Percentiles rank a stretch among this genome's conserved stretches.
Evolutionary conservation across 2,113 vertebrate genomes (phyloP).

Genomic region (Colinus virginianus): DNA sequence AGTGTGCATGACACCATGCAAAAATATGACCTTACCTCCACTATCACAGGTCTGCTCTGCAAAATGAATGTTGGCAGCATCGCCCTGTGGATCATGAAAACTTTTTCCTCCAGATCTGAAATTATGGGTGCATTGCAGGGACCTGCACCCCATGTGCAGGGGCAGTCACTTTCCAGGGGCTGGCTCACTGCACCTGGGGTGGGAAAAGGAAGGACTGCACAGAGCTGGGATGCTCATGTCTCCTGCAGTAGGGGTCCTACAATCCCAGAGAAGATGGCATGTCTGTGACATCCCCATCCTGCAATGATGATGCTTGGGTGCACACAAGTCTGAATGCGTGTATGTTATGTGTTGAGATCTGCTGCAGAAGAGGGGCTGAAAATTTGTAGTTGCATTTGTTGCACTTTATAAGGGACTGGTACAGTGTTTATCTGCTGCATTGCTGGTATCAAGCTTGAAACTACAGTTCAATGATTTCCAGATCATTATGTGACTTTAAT

Average conservation of each 20-base stretch:
- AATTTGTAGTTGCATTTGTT: not conserved
- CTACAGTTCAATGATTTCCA: not conserved
- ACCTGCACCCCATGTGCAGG: too few species aligned
- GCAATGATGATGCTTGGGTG: accelerated
- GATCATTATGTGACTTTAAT: not conserved
- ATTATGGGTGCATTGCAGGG: not conserved
- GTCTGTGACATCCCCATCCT: not conserved
- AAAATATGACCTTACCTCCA: not conserved
- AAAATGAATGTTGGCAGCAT: not conserved
- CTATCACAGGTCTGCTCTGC: accelerated
- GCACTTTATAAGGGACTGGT: not conserved
- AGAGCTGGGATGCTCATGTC: not conserved
- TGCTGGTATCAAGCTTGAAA: not conserved
- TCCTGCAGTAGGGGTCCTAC: not conserved
- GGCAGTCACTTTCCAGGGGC: not conserved
- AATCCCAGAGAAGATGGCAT: accelerated
- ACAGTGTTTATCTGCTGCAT: not conserved
- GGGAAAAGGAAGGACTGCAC: not conserved
- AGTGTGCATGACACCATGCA: not conserved
- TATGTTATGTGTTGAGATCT: not conserved
- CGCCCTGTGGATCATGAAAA: not conserved
- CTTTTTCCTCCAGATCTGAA: not conserved
- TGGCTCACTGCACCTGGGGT: too few species aligned
- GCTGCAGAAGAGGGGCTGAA: not conserved
- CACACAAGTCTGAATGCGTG: not conserved